Percentiles rank a stretch among this genome's conserved stretches.
Evolutionary conservation across 2,888 invertebrate species (phyloP).

Genomic region (Trachelus tabidus): DNA sequence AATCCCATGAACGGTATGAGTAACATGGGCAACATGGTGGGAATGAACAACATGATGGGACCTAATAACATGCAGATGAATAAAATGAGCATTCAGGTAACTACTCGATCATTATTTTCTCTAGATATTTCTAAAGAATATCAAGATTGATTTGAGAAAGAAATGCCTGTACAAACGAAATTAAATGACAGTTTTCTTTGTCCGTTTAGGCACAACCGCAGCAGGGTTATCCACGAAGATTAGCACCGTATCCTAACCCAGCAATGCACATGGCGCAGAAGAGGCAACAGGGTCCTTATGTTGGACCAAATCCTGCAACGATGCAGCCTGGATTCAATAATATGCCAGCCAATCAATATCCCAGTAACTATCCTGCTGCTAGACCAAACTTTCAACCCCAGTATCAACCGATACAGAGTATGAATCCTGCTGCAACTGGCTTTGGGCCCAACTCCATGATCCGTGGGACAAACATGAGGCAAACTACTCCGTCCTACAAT

Average conservation of each 20-base stretch:
- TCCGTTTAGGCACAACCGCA: slow-evolving; percentile 42
- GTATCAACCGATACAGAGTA: slow-evolving; percentile 69
- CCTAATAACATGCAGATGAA: slow-evolving; percentile 71
- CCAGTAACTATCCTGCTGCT: slow-evolving; percentile 46
- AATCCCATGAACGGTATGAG: slow-evolving; percentile 71
- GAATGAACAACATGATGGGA: slow-evolving; percentile 77
- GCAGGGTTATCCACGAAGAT: slow-evolving; percentile 78
- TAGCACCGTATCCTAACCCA: slow-evolving; percentile 88
- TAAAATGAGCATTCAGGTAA: slow-evolving; percentile 78
- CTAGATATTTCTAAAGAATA: neutral
- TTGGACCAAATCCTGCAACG: slow-evolving; percentile 65
- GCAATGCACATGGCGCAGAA: slow-evolving; percentile 89
- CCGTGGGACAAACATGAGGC: slow-evolving; percentile 72
- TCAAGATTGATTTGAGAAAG: neutral
- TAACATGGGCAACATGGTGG: slow-evolving; percentile 66
- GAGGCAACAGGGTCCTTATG: slow-evolving; percentile 66
- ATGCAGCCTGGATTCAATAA: slow-evolving; percentile 68
- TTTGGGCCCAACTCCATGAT: slow-evolving; percentile 62
- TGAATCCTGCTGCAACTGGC: slow-evolving; percentile 51
- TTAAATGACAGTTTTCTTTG: neutral
- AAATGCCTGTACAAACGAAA: neutral
- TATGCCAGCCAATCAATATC: slow-evolving; percentile 51
- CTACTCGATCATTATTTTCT: neutral
- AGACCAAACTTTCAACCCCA: slow-evolving; percentile 72
- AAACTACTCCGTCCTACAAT: slow-evolving; percentile 72